phyloP scores from a whole-genome alignment of 1,140 invertebrate genomes.

The Chionoecetes opilio region DNA sequence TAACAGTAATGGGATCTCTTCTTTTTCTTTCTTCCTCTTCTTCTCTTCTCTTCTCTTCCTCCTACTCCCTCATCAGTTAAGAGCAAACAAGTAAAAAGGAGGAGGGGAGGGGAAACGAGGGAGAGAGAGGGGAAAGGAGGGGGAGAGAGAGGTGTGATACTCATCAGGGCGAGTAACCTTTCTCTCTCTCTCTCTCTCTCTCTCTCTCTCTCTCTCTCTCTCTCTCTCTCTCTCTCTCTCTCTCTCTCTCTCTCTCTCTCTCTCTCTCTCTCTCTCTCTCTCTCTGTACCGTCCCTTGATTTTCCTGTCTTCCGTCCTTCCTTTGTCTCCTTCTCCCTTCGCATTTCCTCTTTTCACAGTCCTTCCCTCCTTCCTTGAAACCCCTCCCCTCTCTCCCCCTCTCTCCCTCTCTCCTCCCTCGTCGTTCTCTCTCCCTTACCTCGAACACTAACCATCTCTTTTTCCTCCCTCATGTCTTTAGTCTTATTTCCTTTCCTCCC shows the following conservation, averaged over 20 bases:
- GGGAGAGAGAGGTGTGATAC: too few relatives aligned
- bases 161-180: background rate
- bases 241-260: too few relatives aligned
- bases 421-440: background rate
- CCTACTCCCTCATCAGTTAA: background rate
- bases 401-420: background rate
- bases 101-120: too few relatives aligned
- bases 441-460: too few relatives aligned
- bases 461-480: too few relatives aligned
- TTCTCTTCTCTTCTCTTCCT: background rate
- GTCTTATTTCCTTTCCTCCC: too few relatives aligned
- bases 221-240: slow-evolving; percentile 38
- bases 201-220: slow-evolving; percentile 58
- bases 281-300: too few relatives aligned
- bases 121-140: too few relatives aligned
- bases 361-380: background rate
- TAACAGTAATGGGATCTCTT: background rate
- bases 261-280: too few relatives aligned
- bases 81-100: too few relatives aligned
- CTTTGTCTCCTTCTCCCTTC: background rate
- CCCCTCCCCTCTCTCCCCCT: background rate
- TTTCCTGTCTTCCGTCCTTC: too few relatives aligned
- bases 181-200: slow-evolving; percentile 47
- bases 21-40: background rate
- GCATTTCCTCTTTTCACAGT: background rate